Percentiles rank a stretch among this genome's conserved stretches.
Conservation (phyloP, 1,140 invertebrate species). For the Zophobas atratus region DNA sequence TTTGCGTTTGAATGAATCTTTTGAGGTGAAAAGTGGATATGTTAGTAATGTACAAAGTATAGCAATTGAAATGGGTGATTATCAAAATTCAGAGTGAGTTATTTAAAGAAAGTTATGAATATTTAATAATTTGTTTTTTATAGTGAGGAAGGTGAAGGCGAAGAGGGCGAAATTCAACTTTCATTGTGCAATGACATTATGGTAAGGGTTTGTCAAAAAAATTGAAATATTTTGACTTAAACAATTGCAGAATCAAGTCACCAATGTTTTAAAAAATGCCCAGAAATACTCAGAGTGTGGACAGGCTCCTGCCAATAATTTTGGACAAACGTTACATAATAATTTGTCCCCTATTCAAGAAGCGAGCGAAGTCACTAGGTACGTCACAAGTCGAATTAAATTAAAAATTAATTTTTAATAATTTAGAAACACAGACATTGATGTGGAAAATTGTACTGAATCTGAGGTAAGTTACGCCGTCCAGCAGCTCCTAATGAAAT, state of each 20-base stretch:
- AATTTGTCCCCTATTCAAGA: constrained; percentile 63
- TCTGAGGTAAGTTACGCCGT: constrained; percentile 67
- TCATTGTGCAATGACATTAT: constrained; percentile 80
- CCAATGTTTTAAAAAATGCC: constrained; percentile 70
- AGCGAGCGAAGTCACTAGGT: constrained; percentile 37
- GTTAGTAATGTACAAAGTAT: constrained; percentile 75
- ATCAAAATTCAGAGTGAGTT: constrained; percentile 69
- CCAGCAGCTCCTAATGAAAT: constrained; percentile 78
- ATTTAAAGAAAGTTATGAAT: not conserved
- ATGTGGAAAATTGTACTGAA: constrained; percentile 37
- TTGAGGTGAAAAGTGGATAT: constrained; percentile 70
- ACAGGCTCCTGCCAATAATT: constrained; percentile 48
- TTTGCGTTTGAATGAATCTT: constrained; percentile 72
- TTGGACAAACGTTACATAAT: constrained; percentile 53
- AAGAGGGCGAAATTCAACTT: constrained; percentile 73
- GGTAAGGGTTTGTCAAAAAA: constrained; percentile 64
- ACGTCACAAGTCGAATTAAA: constrained; percentile 8
- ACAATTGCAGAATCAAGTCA: constrained; percentile 68
- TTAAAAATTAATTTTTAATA: not conserved
- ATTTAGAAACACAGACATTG: constrained; percentile 11
- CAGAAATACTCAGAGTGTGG: constrained; percentile 57
- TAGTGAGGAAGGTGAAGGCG: constrained; percentile 65
- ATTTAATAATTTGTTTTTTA: constrained; percentile 55
- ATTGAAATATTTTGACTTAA: constrained; percentile 9
- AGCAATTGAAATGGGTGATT: constrained; percentile 75